A percentile compares a stretch with the other conserved stretches of the same genome.
phyloP scores from a whole-genome alignment of 2,113 vertebrate genomes.

The Channa maculata region DNA sequence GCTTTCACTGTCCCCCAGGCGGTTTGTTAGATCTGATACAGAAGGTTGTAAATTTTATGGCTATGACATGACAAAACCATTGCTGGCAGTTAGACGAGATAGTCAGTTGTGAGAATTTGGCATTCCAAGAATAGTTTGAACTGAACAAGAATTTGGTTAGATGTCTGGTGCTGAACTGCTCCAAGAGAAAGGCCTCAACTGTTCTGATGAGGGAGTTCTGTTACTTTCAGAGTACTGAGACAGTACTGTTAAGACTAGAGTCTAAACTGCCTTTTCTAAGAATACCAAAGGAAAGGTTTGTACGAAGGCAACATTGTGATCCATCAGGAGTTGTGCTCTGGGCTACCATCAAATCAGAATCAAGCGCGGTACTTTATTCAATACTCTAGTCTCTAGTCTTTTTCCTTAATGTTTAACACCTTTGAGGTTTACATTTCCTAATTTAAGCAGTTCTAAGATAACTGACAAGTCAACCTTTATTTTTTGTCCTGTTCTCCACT shows the following conservation, averaged over 20 bases:
- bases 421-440: not conserved
- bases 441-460: not conserved
- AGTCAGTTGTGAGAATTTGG: slow-evolving; percentile 7
- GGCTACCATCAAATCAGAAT: slow-evolving; percentile 1
- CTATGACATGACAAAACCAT: not conserved
- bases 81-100: not conserved
- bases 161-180: slow-evolving; percentile 2
- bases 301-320: slow-evolving; percentile 34
- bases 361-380: not conserved
- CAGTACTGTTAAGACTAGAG: too few species aligned
- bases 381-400: too few species aligned
- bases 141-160: not conserved
- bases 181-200: slow-evolving; percentile 33
- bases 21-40: slow-evolving; percentile 12
- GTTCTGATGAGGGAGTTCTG: not conserved
- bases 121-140: not conserved
- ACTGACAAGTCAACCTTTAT: not conserved
- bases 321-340: slow-evolving; percentile 27
- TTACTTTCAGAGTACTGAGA: too few species aligned
- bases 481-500: slow-evolving; percentile 2
- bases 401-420: too few species aligned
- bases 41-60: slow-evolving; percentile 7
- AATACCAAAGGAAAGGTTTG: slow-evolving; percentile 35
- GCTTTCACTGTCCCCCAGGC: not conserved
- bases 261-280: slow-evolving; percentile 6